Percentiles rank a stretch among this genome's conserved stretches.
phyloP scores from a whole-genome alignment of 1,140 invertebrate species.

The Drosophila simulans region DNA sequence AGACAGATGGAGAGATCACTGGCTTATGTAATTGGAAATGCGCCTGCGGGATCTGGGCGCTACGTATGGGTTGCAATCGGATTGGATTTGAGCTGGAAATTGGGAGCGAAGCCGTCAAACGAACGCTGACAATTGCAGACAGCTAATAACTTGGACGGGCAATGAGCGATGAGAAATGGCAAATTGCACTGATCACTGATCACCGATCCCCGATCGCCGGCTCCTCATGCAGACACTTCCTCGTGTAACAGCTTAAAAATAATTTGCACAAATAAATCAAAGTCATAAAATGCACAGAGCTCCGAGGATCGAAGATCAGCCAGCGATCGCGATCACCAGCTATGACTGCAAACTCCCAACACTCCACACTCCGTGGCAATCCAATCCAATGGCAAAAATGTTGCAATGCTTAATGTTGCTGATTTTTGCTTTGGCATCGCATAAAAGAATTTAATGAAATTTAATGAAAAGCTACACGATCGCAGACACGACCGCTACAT shows the following conservation, averaged over 20 bases:
- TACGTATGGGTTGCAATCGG: conserved; percentile 16
- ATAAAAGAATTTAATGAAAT: conserved; percentile 83
- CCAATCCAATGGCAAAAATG: conserved; percentile 34
- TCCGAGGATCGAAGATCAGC: conserved; percentile 43
- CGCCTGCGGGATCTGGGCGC: conserved; percentile 10
- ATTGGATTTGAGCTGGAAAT: conserved; percentile 23
- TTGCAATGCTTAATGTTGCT: conserved; percentile 43
- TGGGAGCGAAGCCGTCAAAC: conserved; percentile 36
- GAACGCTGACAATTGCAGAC: conserved; percentile 74
- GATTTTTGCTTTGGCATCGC: conserved; percentile 67
- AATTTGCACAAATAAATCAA: conserved; percentile 82
- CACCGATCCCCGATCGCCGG: conserved; percentile 11
- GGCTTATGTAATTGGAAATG: conserved; percentile 66
- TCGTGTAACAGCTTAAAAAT: conserved; percentile 75
- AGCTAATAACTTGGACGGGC: conserved; percentile 75
- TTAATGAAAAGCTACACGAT: conserved; percentile 81
- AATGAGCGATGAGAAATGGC: conserved; percentile 55
- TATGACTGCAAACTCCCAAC: background rate
- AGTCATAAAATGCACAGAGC: conserved; percentile 71
- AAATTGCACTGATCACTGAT: conserved; percentile 34
- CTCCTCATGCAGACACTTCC: conserved; percentile 68
- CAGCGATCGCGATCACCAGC: conserved; percentile 14
- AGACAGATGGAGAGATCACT: conserved; percentile 60
- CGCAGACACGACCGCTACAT: conserved; percentile 64
- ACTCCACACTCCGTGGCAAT: conserved; percentile 3